Evolutionary conservation across 2,888 invertebrate species (phyloP), one percentile per base, ranked within the genome.

Genomic region (Syritta pipiens): DNA sequence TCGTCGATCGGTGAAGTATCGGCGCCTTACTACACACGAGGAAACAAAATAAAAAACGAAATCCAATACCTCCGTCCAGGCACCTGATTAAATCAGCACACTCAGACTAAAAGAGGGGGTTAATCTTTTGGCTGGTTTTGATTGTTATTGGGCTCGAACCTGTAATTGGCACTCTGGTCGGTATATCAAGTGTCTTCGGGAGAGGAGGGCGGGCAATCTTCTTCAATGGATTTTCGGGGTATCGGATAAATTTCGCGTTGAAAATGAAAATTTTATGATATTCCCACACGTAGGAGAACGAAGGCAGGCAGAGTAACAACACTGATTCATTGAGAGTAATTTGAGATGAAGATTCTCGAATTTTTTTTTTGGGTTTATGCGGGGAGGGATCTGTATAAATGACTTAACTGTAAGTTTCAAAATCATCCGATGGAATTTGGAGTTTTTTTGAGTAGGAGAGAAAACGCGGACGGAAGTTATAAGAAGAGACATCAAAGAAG

Each of bases 21-120:
- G 37, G 37, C 37, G 37, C 17, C 17, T 3, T 9, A 17, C 17
- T 17, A 14, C 10, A 32, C n/a, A 7, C 30, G 30, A 30, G 1
- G 10, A n/a, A 12, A 9, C 32, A 35, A 17, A 48, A n/a, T 22
- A 26, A 32, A 22, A 53, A 32, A 32, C 30, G 76, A 71, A 63
- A 76, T 30, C 44, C 37, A 40, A 71, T 76, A 76, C 59, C 32
- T 22, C 49, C 62, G 24, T 35, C 28, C n/a, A n/a, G 51, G 55
- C 74, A 74, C 79, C 79, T 79, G 79, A 68, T 79, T 79, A 72
- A 74, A 57, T 79, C 49, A 42, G 53, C 63, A 48, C 46, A 59
- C 51, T 17, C 9, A 28, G 7, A 28, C 28, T 32, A 44, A 46
- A 3, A 32, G 22, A 14, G 30, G 19, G 57, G 57, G 40, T 40